Conservation (phyloP, 2,888 invertebrate species). For the Morinoia aosen region DNA sequence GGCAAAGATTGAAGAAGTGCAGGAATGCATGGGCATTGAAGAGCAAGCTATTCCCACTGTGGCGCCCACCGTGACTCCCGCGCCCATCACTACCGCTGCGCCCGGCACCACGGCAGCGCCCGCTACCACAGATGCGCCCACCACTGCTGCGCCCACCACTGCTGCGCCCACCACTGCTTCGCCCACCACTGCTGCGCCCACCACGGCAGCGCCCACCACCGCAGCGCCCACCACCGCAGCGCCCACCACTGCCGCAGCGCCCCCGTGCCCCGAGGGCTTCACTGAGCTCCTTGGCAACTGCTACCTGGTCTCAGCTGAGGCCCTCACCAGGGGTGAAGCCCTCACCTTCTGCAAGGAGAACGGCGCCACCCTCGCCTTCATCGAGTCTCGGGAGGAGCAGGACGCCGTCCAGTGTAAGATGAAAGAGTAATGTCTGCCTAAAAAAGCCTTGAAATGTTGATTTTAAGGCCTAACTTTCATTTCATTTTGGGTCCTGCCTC, state of each 20-base stretch:
- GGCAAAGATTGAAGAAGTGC: neutral
- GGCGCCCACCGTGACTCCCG: neutral
- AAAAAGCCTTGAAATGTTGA: neutral
- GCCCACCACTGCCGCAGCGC: neutral
- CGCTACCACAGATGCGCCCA: neutral
- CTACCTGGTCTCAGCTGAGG: conserved; percentile 1
- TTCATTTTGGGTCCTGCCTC: neutral
- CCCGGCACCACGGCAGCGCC: neutral
- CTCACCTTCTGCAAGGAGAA: neutral
- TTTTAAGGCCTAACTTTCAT: neutral
- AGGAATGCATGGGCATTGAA: neutral
- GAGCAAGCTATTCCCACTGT: neutral
- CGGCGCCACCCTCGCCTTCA: neutral
- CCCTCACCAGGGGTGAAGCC: neutral
- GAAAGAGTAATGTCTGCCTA: neutral
- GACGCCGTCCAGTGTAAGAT: neutral
- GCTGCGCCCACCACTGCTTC: neutral
- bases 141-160: neutral
- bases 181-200: neutral
- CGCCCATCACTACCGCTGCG: neutral
- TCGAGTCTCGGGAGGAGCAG: conserved; percentile 9
- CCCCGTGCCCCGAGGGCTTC: conserved; percentile 34
- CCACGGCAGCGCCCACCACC: neutral
- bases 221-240: neutral
- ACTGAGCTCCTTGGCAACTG: neutral